A percentile compares a stretch with the other conserved stretches of the same genome.
phyloP scores from a whole-genome alignment of 2,888 invertebrate genomes.

The Chaetogeoica ovagalla region DNA sequence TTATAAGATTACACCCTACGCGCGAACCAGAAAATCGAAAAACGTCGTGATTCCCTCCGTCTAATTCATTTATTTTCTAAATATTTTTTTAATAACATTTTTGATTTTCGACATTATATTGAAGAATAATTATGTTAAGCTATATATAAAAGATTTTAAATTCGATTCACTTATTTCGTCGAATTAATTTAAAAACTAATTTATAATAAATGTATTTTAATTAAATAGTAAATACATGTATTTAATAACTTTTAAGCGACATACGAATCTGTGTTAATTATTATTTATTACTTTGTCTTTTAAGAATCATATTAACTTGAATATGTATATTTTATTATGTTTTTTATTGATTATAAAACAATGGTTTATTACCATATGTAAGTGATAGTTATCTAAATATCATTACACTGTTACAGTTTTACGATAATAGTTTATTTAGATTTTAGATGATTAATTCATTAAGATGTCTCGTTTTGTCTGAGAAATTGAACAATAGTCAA shows the following conservation, averaged over 20 bases:
- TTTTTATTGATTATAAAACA: too few relatives aligned
- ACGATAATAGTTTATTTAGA: too few relatives aligned
- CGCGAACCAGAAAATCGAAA: not conserved
- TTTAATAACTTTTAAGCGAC: not conserved
- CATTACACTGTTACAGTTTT: too few relatives aligned
- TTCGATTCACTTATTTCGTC: not conserved
- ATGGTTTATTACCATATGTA: too few relatives aligned
- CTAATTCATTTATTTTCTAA: not conserved
- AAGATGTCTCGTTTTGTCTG: too few relatives aligned
- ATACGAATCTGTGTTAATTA: too few relatives aligned
- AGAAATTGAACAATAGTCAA: too few relatives aligned
- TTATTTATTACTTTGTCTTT: too few relatives aligned
- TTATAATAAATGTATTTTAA: not conserved
- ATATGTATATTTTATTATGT: too few relatives aligned
- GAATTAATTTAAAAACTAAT: not conserved
- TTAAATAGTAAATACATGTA: not conserved
- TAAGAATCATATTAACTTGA: too few relatives aligned
- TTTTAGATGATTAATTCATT: too few relatives aligned
- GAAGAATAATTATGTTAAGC: not conserved
- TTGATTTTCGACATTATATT: not conserved
- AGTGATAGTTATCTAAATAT: too few relatives aligned
- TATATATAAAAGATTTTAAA: not conserved
- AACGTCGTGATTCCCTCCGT: not conserved
- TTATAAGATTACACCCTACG: not conserved
- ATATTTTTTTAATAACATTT: not conserved